These are phyloP conservation scores for Hassar affinis DNA, from an alignment of 2,113 vertebrate species.

Conservation along the genomic window DNA sequence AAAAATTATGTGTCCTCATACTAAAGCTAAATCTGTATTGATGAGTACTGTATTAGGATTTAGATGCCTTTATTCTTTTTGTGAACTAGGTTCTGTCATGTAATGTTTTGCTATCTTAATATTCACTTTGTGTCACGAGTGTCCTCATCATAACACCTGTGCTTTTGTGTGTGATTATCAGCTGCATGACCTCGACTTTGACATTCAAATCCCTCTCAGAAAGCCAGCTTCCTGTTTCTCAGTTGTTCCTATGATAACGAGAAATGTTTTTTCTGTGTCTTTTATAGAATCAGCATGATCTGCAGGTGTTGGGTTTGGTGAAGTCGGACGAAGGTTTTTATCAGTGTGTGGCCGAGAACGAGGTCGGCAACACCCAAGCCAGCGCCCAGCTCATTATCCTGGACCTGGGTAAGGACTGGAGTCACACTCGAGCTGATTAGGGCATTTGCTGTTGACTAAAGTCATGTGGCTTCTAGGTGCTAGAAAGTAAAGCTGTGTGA, in stretches of 20 bases:
- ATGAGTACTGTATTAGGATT: neutral
- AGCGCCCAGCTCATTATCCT: slow-evolving; percentile 96
- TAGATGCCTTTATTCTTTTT: too few species aligned
- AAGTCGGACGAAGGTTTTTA: slow-evolving; percentile 98
- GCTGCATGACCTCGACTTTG: neutral
- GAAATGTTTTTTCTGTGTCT: slow-evolving; percentile 15
- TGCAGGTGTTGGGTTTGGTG: slow-evolving; percentile 95
- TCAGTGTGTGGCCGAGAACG: slow-evolving; percentile 96
- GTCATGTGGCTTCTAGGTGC: neutral
- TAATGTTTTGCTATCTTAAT: neutral
- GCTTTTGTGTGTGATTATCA: neutral
- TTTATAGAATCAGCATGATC: slow-evolving; percentile 90
- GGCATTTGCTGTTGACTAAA: slow-evolving; percentile 3
- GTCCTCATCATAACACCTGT: neutral
- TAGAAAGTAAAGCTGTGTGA: neutral
- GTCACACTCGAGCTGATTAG: neutral
- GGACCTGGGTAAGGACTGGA: slow-evolving; percentile 76
- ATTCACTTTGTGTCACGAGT: neutral
- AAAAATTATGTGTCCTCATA: neutral
- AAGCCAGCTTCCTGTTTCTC: neutral
- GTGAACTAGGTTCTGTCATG: neutral
- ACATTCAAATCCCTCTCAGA: neutral
- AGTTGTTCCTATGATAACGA: neutral
- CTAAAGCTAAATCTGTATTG: neutral
- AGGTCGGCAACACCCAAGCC: slow-evolving; percentile 89